phyloP scores from a whole-genome alignment of 2,113 vertebrate species.

The Cavia porcellus region DNA sequence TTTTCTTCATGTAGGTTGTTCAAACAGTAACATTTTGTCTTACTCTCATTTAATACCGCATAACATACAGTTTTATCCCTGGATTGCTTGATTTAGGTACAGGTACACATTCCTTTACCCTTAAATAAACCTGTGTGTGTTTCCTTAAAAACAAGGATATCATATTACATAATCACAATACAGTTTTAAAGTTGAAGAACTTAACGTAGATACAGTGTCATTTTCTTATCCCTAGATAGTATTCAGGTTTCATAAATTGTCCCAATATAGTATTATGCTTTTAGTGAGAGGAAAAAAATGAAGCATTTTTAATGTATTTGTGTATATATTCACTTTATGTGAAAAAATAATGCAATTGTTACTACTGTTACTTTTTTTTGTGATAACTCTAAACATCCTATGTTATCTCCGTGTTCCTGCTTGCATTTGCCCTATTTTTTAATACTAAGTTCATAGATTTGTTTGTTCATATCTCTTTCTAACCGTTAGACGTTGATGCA shows the following conservation, averaged over 20 bases:
- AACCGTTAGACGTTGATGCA: background rate
- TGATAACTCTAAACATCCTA: background rate
- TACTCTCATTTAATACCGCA: background rate
- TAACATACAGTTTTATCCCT: background rate
- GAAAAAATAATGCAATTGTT: background rate
- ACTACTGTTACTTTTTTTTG: background rate
- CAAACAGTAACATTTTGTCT: background rate
- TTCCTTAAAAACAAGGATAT: slow-evolving; percentile 46
- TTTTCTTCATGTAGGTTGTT: background rate
- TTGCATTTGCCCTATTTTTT: background rate
- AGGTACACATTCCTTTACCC: background rate
- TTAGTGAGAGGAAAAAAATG: background rate
- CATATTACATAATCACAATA: background rate
- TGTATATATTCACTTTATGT: background rate
- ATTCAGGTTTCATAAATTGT: background rate
- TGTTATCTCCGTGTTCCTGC: background rate
- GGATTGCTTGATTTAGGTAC: background rate
- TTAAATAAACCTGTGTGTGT: background rate
- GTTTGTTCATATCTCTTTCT: background rate
- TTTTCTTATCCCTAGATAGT: slow-evolving; percentile 20
- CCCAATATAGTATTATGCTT: background rate
- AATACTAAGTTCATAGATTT: background rate
- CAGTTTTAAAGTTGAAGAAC: slow-evolving; percentile 51
- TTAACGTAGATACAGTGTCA: background rate
- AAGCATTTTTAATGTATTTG: slow-evolving; percentile 7